Evolutionary conservation across 2,113 vertebrate species (phyloP).

Genomic region (Cephalopterus ornatus): DNA sequence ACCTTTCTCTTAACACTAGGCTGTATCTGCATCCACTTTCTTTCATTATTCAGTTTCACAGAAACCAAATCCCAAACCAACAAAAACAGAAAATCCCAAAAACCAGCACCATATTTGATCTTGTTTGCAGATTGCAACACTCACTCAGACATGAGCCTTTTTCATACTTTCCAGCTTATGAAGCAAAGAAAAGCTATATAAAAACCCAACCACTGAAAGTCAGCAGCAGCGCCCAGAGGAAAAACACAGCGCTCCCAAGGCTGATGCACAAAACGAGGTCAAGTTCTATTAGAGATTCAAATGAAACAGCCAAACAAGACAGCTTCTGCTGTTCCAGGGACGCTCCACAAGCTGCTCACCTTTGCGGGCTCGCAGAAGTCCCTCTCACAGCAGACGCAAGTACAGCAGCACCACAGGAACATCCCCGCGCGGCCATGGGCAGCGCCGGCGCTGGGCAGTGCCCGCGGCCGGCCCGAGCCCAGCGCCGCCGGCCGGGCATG

Average conservation of each 20-base stretch:
- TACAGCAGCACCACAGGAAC: constrained; percentile 72
- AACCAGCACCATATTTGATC: not conserved
- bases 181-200: constrained; percentile 26
- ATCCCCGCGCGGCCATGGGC: constrained; percentile 24
- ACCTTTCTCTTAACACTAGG: not conserved
- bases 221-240: not conserved
- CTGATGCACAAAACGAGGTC: constrained; percentile 54
- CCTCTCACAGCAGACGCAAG: constrained; percentile 65
- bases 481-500: not conserved
- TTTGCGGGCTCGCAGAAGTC: constrained; percentile 57
- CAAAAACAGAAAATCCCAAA: not conserved
- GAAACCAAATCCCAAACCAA: not conserved
- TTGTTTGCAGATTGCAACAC: not conserved
- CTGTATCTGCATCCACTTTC: not conserved
- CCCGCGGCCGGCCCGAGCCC: not conserved
- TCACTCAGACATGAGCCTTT: constrained; percentile 41
- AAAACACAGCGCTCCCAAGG: not conserved
- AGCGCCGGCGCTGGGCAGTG: not conserved
- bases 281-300: not conserved
- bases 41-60: not conserved
- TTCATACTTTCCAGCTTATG: constrained; percentile 31
- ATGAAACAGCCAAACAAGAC: not conserved
- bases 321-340: not conserved
- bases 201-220: not conserved
- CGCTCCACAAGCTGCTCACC: constrained; percentile 60